Evolutionary conservation across 2,888 invertebrate genomes (phyloP).

Genomic region (Tethea ocularis): DNA sequence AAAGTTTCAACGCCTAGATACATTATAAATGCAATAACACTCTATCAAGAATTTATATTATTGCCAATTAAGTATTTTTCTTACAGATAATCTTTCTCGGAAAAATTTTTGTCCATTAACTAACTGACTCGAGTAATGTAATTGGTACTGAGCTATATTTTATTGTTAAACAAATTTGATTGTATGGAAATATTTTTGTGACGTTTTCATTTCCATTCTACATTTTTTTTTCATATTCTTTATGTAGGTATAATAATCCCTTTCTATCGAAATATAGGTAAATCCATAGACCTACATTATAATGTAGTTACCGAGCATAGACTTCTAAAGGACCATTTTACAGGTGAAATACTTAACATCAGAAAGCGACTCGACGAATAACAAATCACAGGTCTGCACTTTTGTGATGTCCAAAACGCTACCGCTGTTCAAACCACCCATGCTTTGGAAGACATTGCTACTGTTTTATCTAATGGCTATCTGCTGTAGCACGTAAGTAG

Average conservation of each 20-base stretch:
- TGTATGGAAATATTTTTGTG: no score
- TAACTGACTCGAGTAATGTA: no score
- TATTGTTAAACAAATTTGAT: no score
- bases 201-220: no score
- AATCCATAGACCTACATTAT: no score
- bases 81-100: no score
- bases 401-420: conserved; percentile 75
- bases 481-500: conserved; percentile 84
- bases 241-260: no score
- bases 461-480: conserved; percentile 80
- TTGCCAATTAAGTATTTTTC: neutral
- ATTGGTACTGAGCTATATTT: no score
- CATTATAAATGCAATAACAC: neutral
- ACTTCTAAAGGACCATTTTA: conserved; percentile 15
- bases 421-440: conserved; percentile 78
- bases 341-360: conserved; percentile 49
- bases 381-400: conserved; percentile 49
- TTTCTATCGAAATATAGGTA: no score
- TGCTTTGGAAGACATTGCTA: conserved; percentile 77
- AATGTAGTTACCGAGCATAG: no score
- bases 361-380: conserved; percentile 15
- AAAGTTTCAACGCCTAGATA: neutral
- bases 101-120: neutral
- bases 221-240: no score
- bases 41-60: neutral